Evolutionary conservation across 1,140 invertebrate species (phyloP).

Genomic region (Chironomus tepperi): DNA sequence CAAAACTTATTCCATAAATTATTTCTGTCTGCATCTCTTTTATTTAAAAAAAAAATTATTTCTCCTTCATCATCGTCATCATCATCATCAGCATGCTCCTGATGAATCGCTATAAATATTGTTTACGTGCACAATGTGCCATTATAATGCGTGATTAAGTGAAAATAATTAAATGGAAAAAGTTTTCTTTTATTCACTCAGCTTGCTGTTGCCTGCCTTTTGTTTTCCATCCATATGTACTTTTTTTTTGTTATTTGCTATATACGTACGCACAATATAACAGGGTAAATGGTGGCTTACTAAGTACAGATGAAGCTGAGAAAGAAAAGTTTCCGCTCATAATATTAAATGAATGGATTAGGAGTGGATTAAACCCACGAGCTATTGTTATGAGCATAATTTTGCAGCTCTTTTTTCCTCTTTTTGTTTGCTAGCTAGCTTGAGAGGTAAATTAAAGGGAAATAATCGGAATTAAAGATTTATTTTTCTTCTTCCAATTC

Average conservation of each 20-base stretch:
- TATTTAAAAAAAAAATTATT: neutral
- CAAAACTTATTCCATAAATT: too few species aligned
- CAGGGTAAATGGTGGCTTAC: neutral
- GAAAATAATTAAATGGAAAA: conserved; percentile 18
- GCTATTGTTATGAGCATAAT: neutral
- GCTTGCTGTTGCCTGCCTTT: too few species aligned
- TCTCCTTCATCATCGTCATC: neutral
- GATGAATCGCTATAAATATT: conserved; percentile 16
- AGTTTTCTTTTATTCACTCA: neutral
- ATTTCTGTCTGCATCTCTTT: too few species aligned
- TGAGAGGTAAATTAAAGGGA: conserved; percentile 3
- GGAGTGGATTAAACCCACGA: neutral
- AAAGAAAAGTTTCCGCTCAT: neutral
- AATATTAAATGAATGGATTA: conserved; percentile 20
- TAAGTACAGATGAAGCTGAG: neutral
- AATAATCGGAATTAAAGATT: conserved; percentile 14
- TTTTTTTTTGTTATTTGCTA: neutral
- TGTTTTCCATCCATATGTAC: too few species aligned
- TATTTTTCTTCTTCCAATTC: neutral
- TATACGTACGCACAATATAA: neutral
- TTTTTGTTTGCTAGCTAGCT: neutral
- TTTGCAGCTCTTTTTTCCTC: neutral
- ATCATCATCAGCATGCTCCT: conserved; percentile 1
- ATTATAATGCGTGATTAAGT: conserved; percentile 20
- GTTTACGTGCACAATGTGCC: neutral